A percentile compares a stretch with the other conserved stretches of the same genome.
These are phyloP conservation scores for Prolemur simus DNA, from an alignment of 2,113 vertebrate species.

Conservation along the genomic window DNA sequence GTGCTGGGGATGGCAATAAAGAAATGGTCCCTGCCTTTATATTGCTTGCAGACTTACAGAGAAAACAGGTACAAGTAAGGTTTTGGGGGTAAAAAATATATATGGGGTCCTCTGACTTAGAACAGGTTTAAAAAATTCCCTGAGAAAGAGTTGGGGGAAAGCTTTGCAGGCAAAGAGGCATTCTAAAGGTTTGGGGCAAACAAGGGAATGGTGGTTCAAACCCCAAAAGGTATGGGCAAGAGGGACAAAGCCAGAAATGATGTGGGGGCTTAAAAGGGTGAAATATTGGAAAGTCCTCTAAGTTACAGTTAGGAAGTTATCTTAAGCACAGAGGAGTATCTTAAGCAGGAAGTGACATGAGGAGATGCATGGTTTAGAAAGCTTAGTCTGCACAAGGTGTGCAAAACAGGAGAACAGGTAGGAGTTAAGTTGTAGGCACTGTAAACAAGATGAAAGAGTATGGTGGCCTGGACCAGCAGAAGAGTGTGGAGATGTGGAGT, in stretches of 20 bases:
- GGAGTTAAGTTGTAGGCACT: fast-evolving
- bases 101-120: background rate
- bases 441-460: background rate
- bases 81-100: background rate
- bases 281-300: background rate
- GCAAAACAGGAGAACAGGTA: background rate
- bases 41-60: background rate
- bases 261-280: background rate
- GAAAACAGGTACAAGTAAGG: background rate
- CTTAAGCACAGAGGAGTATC: background rate
- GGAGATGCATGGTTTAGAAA: background rate
- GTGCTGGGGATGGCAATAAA: background rate
- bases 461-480: fast-evolving
- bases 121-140: background rate
- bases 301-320: background rate
- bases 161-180: background rate
- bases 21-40: background rate
- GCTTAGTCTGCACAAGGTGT: background rate
- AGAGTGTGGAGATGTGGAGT: background rate
- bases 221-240: background rate
- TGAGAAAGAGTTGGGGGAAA: background rate
- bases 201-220: background rate
- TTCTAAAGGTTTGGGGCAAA: background rate
- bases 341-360: background rate
- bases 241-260: background rate